phyloP scores from a whole-genome alignment of 2,113 vertebrate genomes.

The Zapornia atra region DNA sequence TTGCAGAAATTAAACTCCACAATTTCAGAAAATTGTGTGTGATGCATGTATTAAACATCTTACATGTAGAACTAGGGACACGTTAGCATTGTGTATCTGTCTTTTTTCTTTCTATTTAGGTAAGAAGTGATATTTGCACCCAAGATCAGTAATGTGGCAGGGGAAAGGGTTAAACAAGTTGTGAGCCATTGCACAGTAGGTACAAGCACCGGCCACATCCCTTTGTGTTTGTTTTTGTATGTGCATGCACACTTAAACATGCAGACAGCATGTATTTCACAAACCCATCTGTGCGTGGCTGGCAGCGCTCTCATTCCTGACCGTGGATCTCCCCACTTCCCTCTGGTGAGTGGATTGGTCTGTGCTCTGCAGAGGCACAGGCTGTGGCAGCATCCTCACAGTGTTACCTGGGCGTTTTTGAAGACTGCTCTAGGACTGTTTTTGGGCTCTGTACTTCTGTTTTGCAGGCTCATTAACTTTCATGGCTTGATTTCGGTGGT shows the following conservation, averaged over 20 bases:
- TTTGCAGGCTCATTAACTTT: slow-evolving; percentile 49
- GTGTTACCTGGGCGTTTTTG: background rate
- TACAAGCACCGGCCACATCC: background rate
- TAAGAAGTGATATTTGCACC: background rate
- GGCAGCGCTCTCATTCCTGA: fast-evolving
- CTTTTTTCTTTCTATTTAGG: background rate
- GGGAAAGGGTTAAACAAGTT: background rate
- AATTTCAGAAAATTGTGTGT: background rate
- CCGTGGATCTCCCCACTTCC: fast-evolving
- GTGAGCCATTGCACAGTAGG: background rate
- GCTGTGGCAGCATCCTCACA: background rate
- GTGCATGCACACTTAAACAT: fast-evolving
- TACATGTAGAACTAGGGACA: background rate
- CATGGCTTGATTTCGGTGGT: slow-evolving; percentile 57
- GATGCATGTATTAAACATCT: background rate
- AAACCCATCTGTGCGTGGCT: background rate
- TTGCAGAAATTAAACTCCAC: background rate
- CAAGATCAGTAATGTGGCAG: background rate
- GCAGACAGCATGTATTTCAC: background rate
- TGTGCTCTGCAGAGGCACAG: background rate
- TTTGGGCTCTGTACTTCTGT: slow-evolving; percentile 34
- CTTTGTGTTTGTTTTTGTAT: background rate
- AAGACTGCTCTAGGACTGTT: slow-evolving; percentile 46
- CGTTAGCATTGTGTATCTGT: fast-evolving
- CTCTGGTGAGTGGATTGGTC: background rate